phyloP scores from a whole-genome alignment of 2,113 vertebrate genomes.

The Crotophaga sulcirostris region DNA sequence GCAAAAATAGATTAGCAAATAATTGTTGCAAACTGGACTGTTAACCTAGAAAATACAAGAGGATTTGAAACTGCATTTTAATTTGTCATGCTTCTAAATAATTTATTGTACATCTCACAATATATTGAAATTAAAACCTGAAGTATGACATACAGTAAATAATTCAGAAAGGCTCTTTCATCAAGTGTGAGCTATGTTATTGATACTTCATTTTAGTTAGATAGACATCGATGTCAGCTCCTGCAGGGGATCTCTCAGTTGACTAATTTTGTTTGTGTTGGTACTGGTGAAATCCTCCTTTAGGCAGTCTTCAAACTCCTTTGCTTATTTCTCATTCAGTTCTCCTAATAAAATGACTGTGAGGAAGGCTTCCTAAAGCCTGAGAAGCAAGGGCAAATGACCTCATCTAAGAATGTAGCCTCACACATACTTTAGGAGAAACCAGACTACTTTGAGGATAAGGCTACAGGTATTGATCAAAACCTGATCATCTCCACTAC shows the following conservation, averaged over 20 bases:
- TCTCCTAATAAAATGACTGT: not conserved
- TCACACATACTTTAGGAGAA: not conserved
- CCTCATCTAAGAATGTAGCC: not conserved
- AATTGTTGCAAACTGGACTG: not conserved
- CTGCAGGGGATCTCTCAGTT: not conserved
- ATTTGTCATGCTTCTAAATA: conserved; percentile 45
- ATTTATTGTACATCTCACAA: conserved; percentile 46
- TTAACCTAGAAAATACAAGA: not conserved
- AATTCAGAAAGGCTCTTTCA: conserved; percentile 78
- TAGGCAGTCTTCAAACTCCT: not conserved
- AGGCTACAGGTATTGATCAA: not conserved
- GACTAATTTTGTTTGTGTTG: not conserved
- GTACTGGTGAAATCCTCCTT: not conserved
- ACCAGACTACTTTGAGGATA: not conserved
- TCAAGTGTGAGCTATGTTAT: conserved; percentile 68
- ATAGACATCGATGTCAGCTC: not conserved
- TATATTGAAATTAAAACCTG: conserved; percentile 67
- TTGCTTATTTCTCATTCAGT: not conserved
- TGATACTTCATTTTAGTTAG: conserved; percentile 71
- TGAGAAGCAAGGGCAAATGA: not conserved
- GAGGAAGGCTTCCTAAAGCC: not conserved
- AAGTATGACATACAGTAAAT: conserved; percentile 80
- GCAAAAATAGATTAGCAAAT: not conserved
- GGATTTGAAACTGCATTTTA: conserved; percentile 29
- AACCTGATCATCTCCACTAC: not conserved